A percentile compares a stretch with the other conserved stretches of the same genome.
These are phyloP conservation scores for Coreius guichenoti DNA, from an alignment of 2,797 vertebrate species.

Conservation along the genomic window DNA sequence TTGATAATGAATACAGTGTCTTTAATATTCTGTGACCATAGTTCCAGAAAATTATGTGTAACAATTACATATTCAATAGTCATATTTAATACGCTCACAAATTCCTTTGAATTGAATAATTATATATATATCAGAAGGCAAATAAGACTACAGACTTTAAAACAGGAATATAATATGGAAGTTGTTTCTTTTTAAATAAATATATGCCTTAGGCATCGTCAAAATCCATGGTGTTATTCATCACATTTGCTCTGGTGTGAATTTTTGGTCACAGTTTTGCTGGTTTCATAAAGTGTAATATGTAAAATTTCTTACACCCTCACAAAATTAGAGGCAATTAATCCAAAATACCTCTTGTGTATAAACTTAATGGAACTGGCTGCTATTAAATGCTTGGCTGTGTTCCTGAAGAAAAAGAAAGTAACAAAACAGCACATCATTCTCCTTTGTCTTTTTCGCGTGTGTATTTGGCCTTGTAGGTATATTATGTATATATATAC, in stretches of 20 bases:
- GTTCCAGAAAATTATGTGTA: background rate
- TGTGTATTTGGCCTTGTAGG: constrained; percentile 31
- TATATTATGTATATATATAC: background rate
- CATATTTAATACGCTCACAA: background rate
- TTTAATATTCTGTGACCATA: background rate
- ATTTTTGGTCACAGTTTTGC: constrained; percentile 14
- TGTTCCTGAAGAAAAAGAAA: constrained; percentile 17
- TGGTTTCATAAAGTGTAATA: constrained; percentile 4
- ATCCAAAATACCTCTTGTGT: constrained; percentile 44
- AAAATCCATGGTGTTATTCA: background rate
- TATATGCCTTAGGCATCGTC: background rate
- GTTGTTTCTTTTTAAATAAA: background rate
- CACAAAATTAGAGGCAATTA: constrained; percentile 37
- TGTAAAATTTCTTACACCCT: constrained; percentile 31
- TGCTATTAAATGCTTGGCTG: constrained; percentile 51
- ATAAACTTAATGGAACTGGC: constrained; percentile 50
- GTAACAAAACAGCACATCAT: constrained; percentile 21
- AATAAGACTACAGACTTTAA: background rate
- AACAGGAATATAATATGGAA: background rate
- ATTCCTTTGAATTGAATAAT: constrained; percentile 9
- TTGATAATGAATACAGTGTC: background rate
- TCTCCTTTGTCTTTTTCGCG: constrained; percentile 19
- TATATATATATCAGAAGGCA: background rate
- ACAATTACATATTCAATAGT: background rate
- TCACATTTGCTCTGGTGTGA: constrained; percentile 12